Percentiles rank a stretch among this genome's conserved stretches.
These are phyloP conservation scores for Malurus leucopterus DNA, from an alignment of 2,797 vertebrate species.

Conservation along the genomic window DNA sequence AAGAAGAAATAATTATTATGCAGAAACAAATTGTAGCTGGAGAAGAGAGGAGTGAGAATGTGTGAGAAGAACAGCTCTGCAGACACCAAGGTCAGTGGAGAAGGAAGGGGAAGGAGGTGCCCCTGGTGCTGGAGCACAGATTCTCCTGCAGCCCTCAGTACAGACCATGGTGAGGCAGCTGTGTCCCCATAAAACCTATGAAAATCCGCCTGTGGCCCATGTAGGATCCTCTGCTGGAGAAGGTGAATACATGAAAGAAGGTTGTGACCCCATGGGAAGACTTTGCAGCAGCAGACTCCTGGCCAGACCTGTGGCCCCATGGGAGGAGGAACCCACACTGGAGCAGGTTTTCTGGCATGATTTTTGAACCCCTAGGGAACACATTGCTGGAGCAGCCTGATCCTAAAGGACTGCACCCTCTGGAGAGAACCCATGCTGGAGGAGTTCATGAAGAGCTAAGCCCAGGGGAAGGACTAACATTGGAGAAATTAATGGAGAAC, in stretches of 20 bases:
- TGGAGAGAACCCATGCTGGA: not conserved
- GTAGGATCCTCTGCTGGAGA: not conserved
- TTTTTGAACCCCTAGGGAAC: accelerated
- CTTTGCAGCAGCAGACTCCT: not conserved
- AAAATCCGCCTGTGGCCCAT: not conserved
- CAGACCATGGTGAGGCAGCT: not conserved
- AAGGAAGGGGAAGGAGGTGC: not conserved
- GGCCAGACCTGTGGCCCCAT: no score
- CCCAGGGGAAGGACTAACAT: not conserved
- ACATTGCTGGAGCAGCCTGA: not conserved
- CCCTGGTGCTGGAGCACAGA: not conserved
- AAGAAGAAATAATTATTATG: not conserved
- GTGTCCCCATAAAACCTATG: not conserved
- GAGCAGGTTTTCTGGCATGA: not conserved
- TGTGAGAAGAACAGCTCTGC: not conserved
- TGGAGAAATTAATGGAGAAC: not conserved
- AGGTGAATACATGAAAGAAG: not conserved
- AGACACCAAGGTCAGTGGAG: not conserved
- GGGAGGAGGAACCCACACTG: not conserved
- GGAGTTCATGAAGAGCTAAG: not conserved
- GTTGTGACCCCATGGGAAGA: not conserved
- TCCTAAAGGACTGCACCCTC: not conserved
- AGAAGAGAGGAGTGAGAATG: not conserved
- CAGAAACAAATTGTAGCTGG: not conserved
- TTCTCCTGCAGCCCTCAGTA: not conserved